Conservation (phyloP, 2,888 invertebrate genomes). For the Ernsta delagoae region DNA sequence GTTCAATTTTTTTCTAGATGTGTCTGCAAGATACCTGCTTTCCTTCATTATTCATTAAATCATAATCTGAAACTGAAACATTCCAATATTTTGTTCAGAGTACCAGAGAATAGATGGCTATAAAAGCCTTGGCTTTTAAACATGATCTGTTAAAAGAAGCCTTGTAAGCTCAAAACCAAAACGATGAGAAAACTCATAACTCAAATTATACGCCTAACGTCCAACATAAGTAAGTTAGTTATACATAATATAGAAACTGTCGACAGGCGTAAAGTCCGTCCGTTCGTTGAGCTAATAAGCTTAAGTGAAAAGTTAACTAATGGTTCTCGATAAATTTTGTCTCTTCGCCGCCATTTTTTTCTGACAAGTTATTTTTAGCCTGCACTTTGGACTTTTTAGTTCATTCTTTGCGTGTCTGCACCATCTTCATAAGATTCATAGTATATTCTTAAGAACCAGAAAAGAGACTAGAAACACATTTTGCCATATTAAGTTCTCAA, state of each 20-base stretch:
- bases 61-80: no score
- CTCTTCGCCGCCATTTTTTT: slow-evolving; percentile 24
- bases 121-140: not conserved
- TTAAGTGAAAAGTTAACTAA: slow-evolving; percentile 37
- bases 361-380: slow-evolving; percentile 26
- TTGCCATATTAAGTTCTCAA: not conserved
- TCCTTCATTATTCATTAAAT: no score
- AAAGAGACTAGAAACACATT: not conserved
- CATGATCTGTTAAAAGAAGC: not conserved
- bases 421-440: not conserved
- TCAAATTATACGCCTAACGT: not conserved
- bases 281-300: slow-evolving; percentile 29
- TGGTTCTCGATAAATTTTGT: slow-evolving; percentile 33
- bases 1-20: no score
- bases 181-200: not conserved
- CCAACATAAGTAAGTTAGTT: not conserved
- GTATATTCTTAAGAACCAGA: no score
- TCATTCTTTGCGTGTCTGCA: not conserved
- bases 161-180: not conserved
- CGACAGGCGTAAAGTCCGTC: slow-evolving; percentile 16
- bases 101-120: not conserved
- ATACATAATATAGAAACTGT: slow-evolving; percentile 12
- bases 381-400: slow-evolving; percentile 9
- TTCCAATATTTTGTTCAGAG: no score
- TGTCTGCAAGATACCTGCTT: no score